These are phyloP conservation scores for Urocitellus parryii DNA, from an alignment of 2,113 vertebrate genomes.

Conservation along the genomic window DNA sequence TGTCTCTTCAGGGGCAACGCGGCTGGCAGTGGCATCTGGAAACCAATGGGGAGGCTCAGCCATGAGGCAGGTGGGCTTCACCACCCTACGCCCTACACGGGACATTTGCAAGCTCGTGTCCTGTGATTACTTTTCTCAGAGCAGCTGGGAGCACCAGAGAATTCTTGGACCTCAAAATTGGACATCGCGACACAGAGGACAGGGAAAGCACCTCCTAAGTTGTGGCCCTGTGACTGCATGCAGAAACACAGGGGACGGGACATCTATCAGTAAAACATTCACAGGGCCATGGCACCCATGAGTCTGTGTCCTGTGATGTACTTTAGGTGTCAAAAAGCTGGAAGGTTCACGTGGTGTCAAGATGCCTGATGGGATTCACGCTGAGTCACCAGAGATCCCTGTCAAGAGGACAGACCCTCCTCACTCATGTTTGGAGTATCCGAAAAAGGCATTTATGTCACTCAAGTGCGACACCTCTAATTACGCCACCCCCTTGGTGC, in stretches of 20 bases:
- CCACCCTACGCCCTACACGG: no score
- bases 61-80: background rate
- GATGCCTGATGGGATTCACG: background rate
- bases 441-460: background rate
- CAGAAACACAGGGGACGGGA: background rate
- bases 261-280: background rate
- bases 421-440: background rate
- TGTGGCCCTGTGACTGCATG: background rate
- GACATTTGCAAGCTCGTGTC: background rate
- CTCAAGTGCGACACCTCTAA: background rate
- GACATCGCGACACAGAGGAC: background rate
- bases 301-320: background rate
- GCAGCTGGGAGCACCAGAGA: background rate
- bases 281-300: background rate
- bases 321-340: background rate
- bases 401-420: background rate
- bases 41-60: background rate
- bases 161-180: background rate
- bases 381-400: background rate
- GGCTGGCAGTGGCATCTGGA: constrained; percentile 82
- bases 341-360: background rate
- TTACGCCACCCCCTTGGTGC: background rate
- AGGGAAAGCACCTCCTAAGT: background rate
- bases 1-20: constrained; percentile 91
- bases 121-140: background rate